Evolutionary conservation across 1,140 invertebrate species (phyloP), one percentile per base, ranked within the genome.

Genomic region (Neoseiulus cucumeris): DNA sequence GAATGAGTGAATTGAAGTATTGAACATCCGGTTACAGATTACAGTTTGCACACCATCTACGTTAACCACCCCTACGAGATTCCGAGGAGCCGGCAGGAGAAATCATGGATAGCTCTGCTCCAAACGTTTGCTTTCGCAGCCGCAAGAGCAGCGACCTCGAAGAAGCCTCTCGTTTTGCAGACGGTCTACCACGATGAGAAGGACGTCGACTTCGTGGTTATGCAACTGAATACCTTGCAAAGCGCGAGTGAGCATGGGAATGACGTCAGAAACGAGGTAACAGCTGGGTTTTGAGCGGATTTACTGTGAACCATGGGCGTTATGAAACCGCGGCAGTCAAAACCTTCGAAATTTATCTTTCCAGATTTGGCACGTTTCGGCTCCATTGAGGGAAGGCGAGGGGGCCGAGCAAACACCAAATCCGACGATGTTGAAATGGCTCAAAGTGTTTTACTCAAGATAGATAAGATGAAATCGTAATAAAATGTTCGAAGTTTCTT

Each of bases 81-180:
- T 17, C 14, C 25, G 14, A 29, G 51, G 51, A 59, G 17, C 14
- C 17, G 25, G 22, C 17, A 14, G 4, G 51, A 59, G 9, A 59
- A 59, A 59, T 59, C 33, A 59, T 12, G 51, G 17, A n/a, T 25
- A 2, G 51, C 51, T n/a, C 25, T 59, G 2, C 25, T 59, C 14
- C 51, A 59, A 9, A 29, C 51, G 51, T 59, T 59, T 20, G 33
- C 51, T 14, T 59, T 59, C 51, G 51, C 51, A 20, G 51, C 51
- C 14, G 51, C 51, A 20, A 59, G 12, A 20, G 51, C 17, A 59
- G 22, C 51, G 2, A 33, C 33, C 17, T n/a, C 33, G 25, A 25
- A 29, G 9, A 29, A 29, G 22, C 51, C 14, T 14, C 25, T 59
- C 51, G 51, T 29, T 59, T 25, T 59, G 14, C 51, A 59, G 33